A percentile compares a stretch with the other conserved stretches of the same genome.
phyloP scores from a whole-genome alignment of 92 coral and sea anemone genomes.

The Actinostola sp. region DNA sequence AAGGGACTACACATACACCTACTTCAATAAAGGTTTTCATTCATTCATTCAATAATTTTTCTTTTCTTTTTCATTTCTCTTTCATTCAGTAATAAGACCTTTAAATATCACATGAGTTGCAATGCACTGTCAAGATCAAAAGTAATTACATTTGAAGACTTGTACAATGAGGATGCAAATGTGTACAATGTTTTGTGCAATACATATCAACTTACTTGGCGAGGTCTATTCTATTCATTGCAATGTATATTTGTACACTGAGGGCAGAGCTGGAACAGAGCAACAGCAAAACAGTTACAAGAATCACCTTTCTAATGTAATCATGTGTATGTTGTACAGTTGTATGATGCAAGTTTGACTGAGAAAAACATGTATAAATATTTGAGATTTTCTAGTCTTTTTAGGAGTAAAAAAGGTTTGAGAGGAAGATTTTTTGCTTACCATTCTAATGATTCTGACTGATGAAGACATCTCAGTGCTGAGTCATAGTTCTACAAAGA shows the following conservation, averaged over 20 bases:
- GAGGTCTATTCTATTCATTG: conserved; percentile 95
- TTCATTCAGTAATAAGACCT: too few relatives aligned
- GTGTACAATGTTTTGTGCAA: too few relatives aligned
- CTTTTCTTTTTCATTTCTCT: too few relatives aligned
- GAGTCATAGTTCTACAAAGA: conserved; percentile 78
- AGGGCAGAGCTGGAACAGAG: conserved; percentile 72
- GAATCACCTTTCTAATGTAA: neutral
- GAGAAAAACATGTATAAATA: neutral
- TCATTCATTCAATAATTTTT: too few relatives aligned
- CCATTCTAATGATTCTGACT: conserved; percentile 97
- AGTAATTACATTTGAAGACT: too few relatives aligned
- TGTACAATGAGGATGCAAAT: neutral
- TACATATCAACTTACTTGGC: conserved; percentile 93
- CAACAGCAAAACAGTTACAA: neutral
- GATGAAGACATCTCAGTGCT: conserved; percentile 93
- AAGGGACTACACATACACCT: too few relatives aligned
- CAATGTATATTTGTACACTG: conserved; percentile 86
- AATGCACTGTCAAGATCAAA: too few relatives aligned
- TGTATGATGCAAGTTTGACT: neutral
- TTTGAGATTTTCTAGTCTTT: neutral
- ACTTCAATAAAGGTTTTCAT: too few relatives aligned
- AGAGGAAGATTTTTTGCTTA: too few relatives aligned
- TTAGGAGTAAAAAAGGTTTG: neutral
- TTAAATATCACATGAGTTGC: too few relatives aligned
- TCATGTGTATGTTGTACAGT: neutral